phyloP scores from a whole-genome alignment of 2,113 vertebrate species.

The Charina bottae region DNA sequence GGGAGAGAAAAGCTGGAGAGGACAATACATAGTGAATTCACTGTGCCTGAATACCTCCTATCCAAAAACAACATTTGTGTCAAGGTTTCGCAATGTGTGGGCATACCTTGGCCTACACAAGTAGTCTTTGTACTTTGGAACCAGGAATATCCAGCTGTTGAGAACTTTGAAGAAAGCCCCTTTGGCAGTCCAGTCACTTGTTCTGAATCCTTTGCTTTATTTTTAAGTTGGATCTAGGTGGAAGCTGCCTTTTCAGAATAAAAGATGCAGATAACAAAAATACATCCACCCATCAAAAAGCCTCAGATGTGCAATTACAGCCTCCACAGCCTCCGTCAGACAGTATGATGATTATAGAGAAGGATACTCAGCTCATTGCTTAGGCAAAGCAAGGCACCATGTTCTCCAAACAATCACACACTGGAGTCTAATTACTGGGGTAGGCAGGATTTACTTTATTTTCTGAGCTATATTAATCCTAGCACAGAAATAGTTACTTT shows the following conservation, averaged over 20 bases:
- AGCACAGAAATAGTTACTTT: not conserved
- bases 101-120: not conserved
- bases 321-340: constrained; percentile 58
- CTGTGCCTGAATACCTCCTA: not conserved
- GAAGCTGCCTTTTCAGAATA: constrained; percentile 39
- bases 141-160: not conserved
- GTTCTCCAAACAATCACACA: constrained; percentile 34
- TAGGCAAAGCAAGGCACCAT: constrained; percentile 16
- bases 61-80: not conserved
- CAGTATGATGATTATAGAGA: constrained; percentile 42
- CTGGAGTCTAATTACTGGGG: not conserved
- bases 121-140: not conserved
- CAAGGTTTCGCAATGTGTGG: not conserved
- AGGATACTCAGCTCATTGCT: constrained; percentile 47
- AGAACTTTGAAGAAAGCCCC: not conserved
- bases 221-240: constrained; percentile 41
- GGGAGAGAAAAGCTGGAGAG: not conserved
- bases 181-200: not conserved
- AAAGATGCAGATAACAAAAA: constrained; percentile 50
- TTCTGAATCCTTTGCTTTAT: constrained; percentile 41
- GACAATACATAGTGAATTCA: not conserved
- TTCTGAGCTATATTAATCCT: constrained; percentile 14
- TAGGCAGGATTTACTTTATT: constrained; percentile 20
- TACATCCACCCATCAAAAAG: constrained; percentile 55
- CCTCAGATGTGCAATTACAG: constrained; percentile 60